Conservation (phyloP, 2,888 invertebrate species). For the Meloe dianella region DNA sequence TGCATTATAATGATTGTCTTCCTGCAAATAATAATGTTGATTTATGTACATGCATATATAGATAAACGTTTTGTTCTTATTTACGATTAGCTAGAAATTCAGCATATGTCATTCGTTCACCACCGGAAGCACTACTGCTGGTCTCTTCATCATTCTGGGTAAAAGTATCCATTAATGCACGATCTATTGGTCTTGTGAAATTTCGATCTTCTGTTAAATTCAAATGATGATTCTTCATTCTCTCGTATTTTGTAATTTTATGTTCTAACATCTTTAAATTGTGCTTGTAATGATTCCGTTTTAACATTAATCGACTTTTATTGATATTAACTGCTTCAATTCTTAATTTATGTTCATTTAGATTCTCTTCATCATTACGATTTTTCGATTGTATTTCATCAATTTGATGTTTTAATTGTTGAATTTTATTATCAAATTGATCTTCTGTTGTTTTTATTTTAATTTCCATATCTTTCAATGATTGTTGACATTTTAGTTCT, state of each 20-base stretch:
- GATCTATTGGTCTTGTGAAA: background rate
- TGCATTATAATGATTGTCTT: background rate
- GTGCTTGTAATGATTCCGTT: background rate
- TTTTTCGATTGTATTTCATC: background rate
- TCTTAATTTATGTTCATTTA: background rate
- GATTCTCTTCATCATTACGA: background rate
- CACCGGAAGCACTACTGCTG: constrained; percentile 1
- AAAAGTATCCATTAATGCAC: background rate
- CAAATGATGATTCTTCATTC: background rate
- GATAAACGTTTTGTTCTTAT: background rate
- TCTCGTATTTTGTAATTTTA: background rate
- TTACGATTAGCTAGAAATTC: constrained; percentile 8
- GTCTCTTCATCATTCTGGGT: background rate
- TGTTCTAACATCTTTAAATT: background rate
- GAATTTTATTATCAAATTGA: background rate
- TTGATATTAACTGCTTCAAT: constrained; percentile 1
- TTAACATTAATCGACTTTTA: background rate
- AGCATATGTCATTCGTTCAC: constrained; percentile 1
- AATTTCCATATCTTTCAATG: background rate
- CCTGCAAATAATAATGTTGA: background rate
- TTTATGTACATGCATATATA: background rate
- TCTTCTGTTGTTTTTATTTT: background rate
- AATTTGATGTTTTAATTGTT: background rate
- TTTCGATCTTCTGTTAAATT: background rate
- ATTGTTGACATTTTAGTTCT: background rate